Conservation (phyloP, 1,140 invertebrate genomes). For the Hydropsyche tenuis region DNA sequence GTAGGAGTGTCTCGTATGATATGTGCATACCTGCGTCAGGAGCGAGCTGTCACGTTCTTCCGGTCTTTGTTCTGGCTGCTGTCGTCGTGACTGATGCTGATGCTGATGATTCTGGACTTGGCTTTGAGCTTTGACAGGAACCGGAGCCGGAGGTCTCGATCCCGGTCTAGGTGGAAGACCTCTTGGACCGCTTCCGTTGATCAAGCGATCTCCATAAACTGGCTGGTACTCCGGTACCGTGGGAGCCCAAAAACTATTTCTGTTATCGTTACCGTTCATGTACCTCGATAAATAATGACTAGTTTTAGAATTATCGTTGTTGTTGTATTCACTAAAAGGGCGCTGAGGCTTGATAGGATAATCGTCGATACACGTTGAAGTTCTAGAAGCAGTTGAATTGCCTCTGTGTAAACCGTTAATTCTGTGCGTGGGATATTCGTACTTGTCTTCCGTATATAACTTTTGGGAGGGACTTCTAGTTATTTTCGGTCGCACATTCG, state of each 20-base stretch:
- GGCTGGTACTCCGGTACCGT: conserved; percentile 42
- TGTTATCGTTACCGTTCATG: conserved; percentile 38
- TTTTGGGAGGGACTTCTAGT: conserved; percentile 52
- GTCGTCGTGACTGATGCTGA: conserved; percentile 49
- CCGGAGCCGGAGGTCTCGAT: conserved; percentile 32
- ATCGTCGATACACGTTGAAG: conserved; percentile 41
- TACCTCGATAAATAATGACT: conserved; percentile 47
- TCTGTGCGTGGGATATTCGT: conserved; percentile 30
- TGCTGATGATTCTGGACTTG: conserved; percentile 42
- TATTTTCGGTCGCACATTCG: conserved; percentile 55
- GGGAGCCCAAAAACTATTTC: conserved; percentile 47
- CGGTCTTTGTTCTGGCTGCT: conserved; percentile 54
- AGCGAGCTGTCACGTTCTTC: conserved; percentile 58
- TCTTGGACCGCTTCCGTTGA: conserved; percentile 29
- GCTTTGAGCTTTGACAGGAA: conserved; percentile 50
- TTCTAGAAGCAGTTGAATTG: conserved; percentile 47
- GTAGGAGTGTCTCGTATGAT: conserved; percentile 8
- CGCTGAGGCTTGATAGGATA: conserved; percentile 48
- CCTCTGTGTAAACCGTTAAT: conserved; percentile 42
- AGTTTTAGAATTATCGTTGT: conserved; percentile 43
- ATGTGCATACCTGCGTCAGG: conserved; percentile 57
- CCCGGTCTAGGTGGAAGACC: conserved; percentile 43
- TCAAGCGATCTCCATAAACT: conserved; percentile 39
- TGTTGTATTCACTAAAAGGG: conserved; percentile 58
- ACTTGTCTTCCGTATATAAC: conserved; percentile 41